Evolutionary conservation across 2,113 vertebrate species (phyloP).

Genomic region (Lepisosteus osseus): DNA sequence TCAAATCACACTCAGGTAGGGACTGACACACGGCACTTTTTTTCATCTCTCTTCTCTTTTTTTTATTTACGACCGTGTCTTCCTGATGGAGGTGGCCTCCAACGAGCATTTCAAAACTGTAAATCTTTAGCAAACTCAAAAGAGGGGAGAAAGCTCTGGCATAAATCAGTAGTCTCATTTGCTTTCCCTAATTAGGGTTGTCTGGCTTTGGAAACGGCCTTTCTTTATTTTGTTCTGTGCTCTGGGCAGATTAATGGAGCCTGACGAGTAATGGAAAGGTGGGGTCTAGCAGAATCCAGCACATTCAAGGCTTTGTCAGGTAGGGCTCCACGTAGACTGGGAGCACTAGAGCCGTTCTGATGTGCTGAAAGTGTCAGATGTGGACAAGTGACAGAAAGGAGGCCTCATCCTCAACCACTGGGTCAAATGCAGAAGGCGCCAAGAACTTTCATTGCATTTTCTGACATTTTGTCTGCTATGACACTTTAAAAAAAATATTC

Average conservation of each 20-base stretch:
- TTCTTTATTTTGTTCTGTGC: slow-evolving; percentile 23
- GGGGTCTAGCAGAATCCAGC: not conserved
- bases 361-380: not conserved
- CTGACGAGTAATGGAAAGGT: not conserved
- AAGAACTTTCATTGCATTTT: too few species aligned
- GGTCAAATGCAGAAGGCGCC: too few species aligned
- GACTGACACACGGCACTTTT: slow-evolving; percentile 7
- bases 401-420: too few species aligned
- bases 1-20: slow-evolving; percentile 28
- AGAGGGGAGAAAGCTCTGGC: slow-evolving; percentile 45
- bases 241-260: slow-evolving; percentile 18
- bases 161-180: slow-evolving; percentile 30
- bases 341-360: not conserved
- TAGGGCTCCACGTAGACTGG: not conserved
- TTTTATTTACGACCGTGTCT: slow-evolving; percentile 10
- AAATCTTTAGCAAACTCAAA: slow-evolving; percentile 66
- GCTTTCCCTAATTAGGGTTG: slow-evolving; percentile 38
- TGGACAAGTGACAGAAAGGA: too few species aligned
- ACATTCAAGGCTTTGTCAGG: not conserved
- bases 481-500: too few species aligned
- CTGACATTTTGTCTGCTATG: too few species aligned
- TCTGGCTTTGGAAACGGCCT: slow-evolving; percentile 38
- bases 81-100: slow-evolving; percentile 59
- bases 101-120: slow-evolving; percentile 50
- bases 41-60: slow-evolving; percentile 19